Percentiles rank a stretch among this genome's conserved stretches.
Conservation (phyloP, 2,888 invertebrate species). For the Rhogogaster chlorosoma region DNA sequence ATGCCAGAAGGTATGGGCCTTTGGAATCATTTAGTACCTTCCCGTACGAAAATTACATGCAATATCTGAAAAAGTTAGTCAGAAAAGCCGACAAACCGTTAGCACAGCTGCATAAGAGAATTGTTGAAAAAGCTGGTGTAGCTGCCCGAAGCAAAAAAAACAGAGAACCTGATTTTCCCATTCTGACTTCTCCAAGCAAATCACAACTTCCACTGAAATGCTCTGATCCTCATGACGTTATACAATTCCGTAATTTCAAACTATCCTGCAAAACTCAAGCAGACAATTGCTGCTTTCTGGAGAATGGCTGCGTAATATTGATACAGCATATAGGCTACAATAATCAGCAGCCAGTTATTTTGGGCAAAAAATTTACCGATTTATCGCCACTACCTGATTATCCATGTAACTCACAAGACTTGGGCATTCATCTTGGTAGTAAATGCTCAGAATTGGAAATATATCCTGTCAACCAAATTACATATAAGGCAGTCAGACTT, state of each 20-base stretch:
- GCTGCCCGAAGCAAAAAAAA: neutral
- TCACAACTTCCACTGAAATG: neutral
- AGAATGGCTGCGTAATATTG: neutral
- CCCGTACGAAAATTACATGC: conserved; percentile 60
- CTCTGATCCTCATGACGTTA: neutral
- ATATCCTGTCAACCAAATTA: neutral
- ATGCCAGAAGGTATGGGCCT: conserved; percentile 53
- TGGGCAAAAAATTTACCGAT: neutral
- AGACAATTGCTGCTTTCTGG: neutral
- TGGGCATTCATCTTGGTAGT: neutral
- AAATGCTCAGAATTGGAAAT: neutral
- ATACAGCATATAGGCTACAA: neutral
- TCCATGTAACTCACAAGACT: neutral
- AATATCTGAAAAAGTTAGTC: neutral
- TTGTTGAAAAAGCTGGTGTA: neutral
- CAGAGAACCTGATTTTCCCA: neutral
- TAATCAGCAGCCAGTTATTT: neutral
- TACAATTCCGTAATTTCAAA: neutral
- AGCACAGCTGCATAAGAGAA: neutral
- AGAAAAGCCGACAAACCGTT: neutral
- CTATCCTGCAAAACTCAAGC: neutral
- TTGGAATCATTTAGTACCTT: conserved; percentile 59
- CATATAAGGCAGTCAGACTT: neutral
- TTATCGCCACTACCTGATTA: neutral
- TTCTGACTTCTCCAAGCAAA: neutral